Conservation (phyloP, 2,113 vertebrate genomes). For the Anarhynchus alexandrinus region DNA sequence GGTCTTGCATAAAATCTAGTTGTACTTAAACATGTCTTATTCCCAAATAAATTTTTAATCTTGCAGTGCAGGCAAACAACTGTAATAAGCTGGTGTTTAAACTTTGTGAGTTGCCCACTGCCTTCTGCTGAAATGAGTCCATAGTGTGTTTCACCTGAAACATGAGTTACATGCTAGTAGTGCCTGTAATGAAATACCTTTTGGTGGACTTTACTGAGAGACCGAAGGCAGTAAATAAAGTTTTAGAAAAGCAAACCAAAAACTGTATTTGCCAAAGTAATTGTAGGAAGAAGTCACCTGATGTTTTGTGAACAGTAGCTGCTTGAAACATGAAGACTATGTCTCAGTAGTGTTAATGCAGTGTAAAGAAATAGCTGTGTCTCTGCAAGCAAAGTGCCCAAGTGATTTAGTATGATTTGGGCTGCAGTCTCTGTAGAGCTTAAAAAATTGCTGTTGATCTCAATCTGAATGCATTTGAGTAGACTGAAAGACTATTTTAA, state of each 20-base stretch:
- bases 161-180: rapidly evolving
- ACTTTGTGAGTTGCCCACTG: rapidly evolving
- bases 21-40: rapidly evolving
- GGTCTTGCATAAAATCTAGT: background rate
- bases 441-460: rapidly evolving
- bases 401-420: background rate
- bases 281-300: background rate
- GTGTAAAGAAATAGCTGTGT: background rate
- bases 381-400: background rate
- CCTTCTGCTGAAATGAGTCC: background rate
- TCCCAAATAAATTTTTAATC: background rate
- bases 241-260: background rate
- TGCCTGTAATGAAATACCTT: background rate
- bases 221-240: background rate
- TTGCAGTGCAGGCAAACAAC: no score
- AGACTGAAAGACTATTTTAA: background rate
- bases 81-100: background rate
- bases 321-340: rapidly evolving
- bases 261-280: rapidly evolving
- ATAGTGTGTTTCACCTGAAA: background rate
- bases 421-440: background rate
- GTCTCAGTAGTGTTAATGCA: background rate
- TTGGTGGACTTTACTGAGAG: background rate
- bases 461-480: rapidly evolving
- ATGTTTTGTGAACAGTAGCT: background rate